Base-by-base conservation (phyloP, 2,797 vertebrate species). In the Hafferia zeledoni region DNA sequence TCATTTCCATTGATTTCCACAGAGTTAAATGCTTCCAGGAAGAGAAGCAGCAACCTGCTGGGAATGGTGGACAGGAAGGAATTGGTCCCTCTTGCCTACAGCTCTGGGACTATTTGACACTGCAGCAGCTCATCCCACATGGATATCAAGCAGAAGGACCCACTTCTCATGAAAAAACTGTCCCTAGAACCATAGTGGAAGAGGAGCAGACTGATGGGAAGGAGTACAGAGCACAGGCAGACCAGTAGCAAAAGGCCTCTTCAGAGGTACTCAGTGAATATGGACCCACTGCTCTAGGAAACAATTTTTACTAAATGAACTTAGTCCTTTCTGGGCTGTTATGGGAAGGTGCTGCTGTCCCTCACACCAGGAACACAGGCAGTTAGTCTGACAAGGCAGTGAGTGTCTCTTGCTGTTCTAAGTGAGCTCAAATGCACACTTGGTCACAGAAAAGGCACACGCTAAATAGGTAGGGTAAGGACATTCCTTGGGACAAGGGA, bases 371-470 rank as follows among this genome's bases (percentile, higher is more conserved):
- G 49, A 80, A 53, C 56, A 68, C 6, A 30, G 71, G 56, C 11
- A 28, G 35, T 53, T 70, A 87, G 27, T 63, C 3, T 41, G 69
- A 75, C 69, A 87, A 50, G 75, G 82, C 65, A 41, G 22, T 17
- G n/a, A 37, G 23, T 19, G 16, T 64, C 63, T 68, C 72, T 28
- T 31, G 49, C 75, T 87, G 25, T 28, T 53, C 60, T 83, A 60
- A 87, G 80, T 27, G 94, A 93, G 91, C 46, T 94, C 87, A 90
- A 84, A 79, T 31, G 90, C 88, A 95, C 83, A 84, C 90, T 92
- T 87, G 84, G 94, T 92, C 95, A 97, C 97, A 98, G 91, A 27
- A 91, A 96, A 94, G 74, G 89, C 90, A 96, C 68, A 30, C 0
- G 15, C 71, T 89, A 63, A 93, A 82, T 22, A 87, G 90, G 90